Conservation (phyloP, 2,888 invertebrate genomes). For the Vannuccia rotundouncinata region DNA sequence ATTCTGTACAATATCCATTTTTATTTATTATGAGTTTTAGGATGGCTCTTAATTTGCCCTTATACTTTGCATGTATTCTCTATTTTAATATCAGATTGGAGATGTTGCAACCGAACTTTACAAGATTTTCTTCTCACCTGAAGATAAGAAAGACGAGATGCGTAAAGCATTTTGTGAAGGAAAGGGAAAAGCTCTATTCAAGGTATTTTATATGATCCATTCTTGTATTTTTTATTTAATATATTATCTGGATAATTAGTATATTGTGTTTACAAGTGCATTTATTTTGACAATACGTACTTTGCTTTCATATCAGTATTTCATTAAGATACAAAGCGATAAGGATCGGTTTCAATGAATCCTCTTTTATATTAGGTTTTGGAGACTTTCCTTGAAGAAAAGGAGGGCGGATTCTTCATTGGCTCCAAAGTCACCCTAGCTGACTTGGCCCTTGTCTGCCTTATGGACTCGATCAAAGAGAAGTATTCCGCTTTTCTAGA, state of each 20-base stretch:
- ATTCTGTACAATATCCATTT: no score
- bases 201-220: constrained; percentile 4
- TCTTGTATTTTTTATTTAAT: not conserved
- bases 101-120: constrained; percentile 28
- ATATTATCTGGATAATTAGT: not conserved
- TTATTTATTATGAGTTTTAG: no score
- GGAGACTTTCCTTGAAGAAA: not conserved
- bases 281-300: no score
- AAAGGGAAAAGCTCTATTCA: not conserved
- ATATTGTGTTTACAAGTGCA: no score
- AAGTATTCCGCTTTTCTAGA: not conserved
- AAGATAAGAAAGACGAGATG: constrained; percentile 35
- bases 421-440: constrained; percentile 36
- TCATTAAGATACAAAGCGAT: no score
- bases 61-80: no score
- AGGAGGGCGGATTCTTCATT: constrained; percentile 36
- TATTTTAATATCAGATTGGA: constrained; percentile 21
- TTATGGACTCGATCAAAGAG: constrained; percentile 30
- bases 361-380: no score
- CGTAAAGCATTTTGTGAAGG: not conserved
- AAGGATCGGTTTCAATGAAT: no score
- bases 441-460: constrained; percentile 26
- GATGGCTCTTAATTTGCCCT: no score
- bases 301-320: no score
- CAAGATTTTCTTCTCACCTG: constrained; percentile 35